These are phyloP conservation scores for Troides aeacus DNA, from an alignment of 2,888 invertebrate genomes.

Conservation along the genomic window DNA sequence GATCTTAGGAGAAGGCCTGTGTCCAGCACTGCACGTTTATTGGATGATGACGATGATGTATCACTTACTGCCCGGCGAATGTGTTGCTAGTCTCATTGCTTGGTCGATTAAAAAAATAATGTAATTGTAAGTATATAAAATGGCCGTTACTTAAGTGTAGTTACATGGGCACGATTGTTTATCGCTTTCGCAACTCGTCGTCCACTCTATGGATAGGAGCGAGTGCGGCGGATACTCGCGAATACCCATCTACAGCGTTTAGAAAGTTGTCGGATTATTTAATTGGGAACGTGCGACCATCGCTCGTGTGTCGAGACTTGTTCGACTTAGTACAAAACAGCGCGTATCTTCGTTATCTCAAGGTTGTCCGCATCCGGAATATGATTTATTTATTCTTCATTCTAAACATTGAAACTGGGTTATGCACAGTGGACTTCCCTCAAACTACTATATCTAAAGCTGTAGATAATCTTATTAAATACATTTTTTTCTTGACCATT, in stretches of 20 bases:
- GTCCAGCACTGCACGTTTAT: too few relatives aligned
- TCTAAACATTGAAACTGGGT: too few relatives aligned
- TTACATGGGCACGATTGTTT: constrained; percentile 69
- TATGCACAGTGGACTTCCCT: too few relatives aligned
- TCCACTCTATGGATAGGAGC: constrained; percentile 51
- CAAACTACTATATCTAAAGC: too few relatives aligned
- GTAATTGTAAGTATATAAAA: constrained; percentile 7
- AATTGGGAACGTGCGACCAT: constrained; percentile 28
- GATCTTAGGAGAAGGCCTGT: too few relatives aligned
- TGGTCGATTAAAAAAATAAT: too few relatives aligned
- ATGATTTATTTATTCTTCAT: constrained; percentile 7
- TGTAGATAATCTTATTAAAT: too few relatives aligned
- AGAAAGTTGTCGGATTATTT: constrained; percentile 30
- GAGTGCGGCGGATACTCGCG: constrained; percentile 34
- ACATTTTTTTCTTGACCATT: too few relatives aligned
- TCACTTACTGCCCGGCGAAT: too few relatives aligned
- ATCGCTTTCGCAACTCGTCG: constrained; percentile 62
- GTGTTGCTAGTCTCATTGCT: too few relatives aligned
- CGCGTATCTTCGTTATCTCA: constrained; percentile 13
- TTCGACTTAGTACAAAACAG: constrained; percentile 20
- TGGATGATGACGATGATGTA: too few relatives aligned
- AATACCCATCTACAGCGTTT: constrained; percentile 37
- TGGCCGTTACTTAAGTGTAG: constrained; percentile 58
- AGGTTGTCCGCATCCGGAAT: constrained; percentile 12
- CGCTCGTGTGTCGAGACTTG: constrained; percentile 14